Evolutionary conservation across 2,113 vertebrate genomes (phyloP), one percentile per base, ranked within the genome.

Genomic region (Stegostoma tigrinum): DNA sequence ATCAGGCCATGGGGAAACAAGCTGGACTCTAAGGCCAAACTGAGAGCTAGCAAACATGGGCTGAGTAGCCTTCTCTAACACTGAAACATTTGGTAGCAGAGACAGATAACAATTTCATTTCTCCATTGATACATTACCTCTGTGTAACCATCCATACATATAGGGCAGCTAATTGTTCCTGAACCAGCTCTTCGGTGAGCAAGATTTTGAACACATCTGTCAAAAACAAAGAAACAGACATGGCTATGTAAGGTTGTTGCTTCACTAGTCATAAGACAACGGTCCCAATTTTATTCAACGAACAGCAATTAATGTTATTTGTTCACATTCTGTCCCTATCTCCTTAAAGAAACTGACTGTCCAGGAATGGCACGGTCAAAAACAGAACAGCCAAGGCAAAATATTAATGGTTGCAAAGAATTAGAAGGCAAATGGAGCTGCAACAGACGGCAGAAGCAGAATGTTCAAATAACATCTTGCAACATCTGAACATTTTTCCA

Each of bases 131-230:
- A 17, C 42, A 98, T 97, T 97, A 99, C 99, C 98, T 99, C 98
- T 0, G 98, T 97, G 96, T 99, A 99, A 0, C 97, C 97, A 95
- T 99, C 99, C 98, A 99, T 98, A 97, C 99, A 99, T 95, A 99
- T 98, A 0, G 98, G 98, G 96, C 99, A 99, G 96, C 98, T 98
- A 96, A 99, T 97, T 0, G 97, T 98, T 80, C 98, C 98, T 0
- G 98, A 97, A 52, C 96, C 97, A 2, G 97, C 97, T 97, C 98
- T 98, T 96, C 34, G 97, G 96, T 48, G 27, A 72, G 68, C 91
- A 23, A 94, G 19, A 12, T 89, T 89, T 72, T 72, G 14, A 30
- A 48, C 93, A 95, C 67, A 95, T 95, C 94, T 95, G 68, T 17
- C 94, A 72, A 75, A 95, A 34, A 75, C 24, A 52, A 45, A 48